Evolutionary conservation across 2,113 vertebrate genomes (phyloP), one percentile per base, ranked within the genome.

Genomic region (Pituophis catenifer): DNA sequence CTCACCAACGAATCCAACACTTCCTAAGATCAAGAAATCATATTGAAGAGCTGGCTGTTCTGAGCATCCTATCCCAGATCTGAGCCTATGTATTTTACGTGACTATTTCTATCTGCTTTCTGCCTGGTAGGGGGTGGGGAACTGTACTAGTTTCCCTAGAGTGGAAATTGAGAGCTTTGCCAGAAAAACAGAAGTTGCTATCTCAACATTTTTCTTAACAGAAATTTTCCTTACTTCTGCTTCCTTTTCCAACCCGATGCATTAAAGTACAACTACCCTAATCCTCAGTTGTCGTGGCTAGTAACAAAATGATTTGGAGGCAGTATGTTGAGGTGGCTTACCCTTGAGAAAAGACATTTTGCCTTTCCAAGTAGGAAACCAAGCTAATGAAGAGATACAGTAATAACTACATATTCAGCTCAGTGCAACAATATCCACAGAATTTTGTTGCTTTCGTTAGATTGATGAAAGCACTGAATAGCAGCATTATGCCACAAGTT

Each of bases 1-100:
- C 99, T 99, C 93, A 99, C 99, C 95, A 99, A 97, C 33, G 99
- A 99, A 59, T 99, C 99, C 95, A 99, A 96, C 91, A 99, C 98
- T 98, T 99, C 99, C 99, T 99, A 96, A 93, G 95, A 91, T 93
- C 29, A 90, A 95, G 44, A 91, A 92, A 92, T 1, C 1, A 0
- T 0, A 29, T 57, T 90, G 90, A 89, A 85, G 87, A 90, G 15
- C 70, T 48, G 75, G 24, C 65, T 26, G n/a, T 53, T 38, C 65
- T 19, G 59, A 93, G 33, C 2, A 0, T 23, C 52, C 9, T 91
- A 44, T 48, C 4, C n/a, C 81, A 62, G 9, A n/a, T 26, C 38
- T 26, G 57, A 50, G 5, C 2, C 48, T 52, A 7, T 86, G 55
- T 21, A 93, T 52, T 53, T 19, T 54, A 44, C 1, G 33, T 62